Evolutionary conservation across 2,113 vertebrate genomes (phyloP).

Genomic region (Thunnus thynnus): DNA sequence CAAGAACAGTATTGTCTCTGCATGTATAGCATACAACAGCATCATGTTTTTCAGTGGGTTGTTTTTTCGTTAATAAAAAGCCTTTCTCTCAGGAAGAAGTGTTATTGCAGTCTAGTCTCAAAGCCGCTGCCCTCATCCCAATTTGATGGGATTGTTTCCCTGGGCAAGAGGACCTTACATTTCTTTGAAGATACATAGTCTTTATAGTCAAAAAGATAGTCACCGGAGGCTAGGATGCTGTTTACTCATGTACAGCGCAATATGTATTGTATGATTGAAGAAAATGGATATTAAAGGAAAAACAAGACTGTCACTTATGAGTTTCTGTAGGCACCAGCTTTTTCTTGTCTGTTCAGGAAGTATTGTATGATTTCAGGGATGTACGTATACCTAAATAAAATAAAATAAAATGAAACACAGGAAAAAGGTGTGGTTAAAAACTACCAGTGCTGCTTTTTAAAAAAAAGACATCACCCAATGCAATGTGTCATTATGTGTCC

Average conservation of each 20-base stretch:
- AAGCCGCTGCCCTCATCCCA: slow-evolving; percentile 58
- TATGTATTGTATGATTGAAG: slow-evolving; percentile 45
- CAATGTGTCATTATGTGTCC: not conserved
- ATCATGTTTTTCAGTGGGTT: not conserved
- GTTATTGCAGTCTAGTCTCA: slow-evolving; percentile 65
- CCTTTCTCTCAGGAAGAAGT: slow-evolving; percentile 26
- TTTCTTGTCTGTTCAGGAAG: slow-evolving; percentile 17
- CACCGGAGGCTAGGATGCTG: slow-evolving; percentile 30
- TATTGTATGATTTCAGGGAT: not conserved
- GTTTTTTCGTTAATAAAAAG: slow-evolving; percentile 45
- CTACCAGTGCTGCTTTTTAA: not conserved
- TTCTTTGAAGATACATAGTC: slow-evolving; percentile 53
- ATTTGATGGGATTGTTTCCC: slow-evolving; percentile 74
- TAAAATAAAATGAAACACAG: not conserved
- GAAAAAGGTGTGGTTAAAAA: not conserved
- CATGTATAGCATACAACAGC: slow-evolving; percentile 6
- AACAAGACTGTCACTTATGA: not conserved
- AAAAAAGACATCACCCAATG: too few species aligned
- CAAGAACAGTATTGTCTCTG: not conserved
- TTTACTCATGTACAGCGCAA: slow-evolving; percentile 50
- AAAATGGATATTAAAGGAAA: slow-evolving; percentile 42
- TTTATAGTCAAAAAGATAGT: slow-evolving; percentile 42
- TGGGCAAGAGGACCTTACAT: slow-evolving; percentile 30
- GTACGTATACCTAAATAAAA: not conserved
- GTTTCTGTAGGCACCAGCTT: not conserved